A percentile compares a stretch with the other conserved stretches of the same genome.
Evolutionary conservation across 1,140 invertebrate species (phyloP).

Genomic region (Drepana arcuata): DNA sequence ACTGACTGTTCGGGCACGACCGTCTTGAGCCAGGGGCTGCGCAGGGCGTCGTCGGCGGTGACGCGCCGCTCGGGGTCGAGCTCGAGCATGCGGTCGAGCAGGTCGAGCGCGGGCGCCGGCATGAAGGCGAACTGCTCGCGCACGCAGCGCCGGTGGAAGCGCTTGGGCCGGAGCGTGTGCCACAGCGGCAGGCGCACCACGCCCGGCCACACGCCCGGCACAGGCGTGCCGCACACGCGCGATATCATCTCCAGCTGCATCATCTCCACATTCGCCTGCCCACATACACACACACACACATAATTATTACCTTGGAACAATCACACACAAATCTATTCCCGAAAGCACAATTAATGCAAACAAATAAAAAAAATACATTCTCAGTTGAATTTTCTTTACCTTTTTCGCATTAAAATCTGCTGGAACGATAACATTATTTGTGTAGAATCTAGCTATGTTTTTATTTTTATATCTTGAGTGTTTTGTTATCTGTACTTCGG

Average conservation of each 20-base stretch:
- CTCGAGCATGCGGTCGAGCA: slow-evolving; percentile 97
- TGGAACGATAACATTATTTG: no score
- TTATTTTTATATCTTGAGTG: no score
- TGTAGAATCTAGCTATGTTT: no score
- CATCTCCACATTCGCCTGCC: slow-evolving; percentile 92
- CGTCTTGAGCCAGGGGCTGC: slow-evolving; percentile 94
- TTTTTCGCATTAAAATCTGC: no score
- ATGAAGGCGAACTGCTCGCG: slow-evolving; percentile 95
- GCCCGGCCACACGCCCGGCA: slow-evolving; percentile 97
- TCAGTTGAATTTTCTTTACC: no score
- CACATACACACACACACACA: no score
- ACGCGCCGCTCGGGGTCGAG: slow-evolving; percentile 95
- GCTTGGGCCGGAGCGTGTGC: slow-evolving; percentile 93
- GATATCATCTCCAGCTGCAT: slow-evolving; percentile 96
- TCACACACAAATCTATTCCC: not conserved
- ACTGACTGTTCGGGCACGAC: slow-evolving; percentile 92
- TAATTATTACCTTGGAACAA: not conserved
- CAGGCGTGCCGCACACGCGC: slow-evolving; percentile 94
- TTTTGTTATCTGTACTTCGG: no score
- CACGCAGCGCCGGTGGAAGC: slow-evolving; percentile 88
- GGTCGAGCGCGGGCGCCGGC: slow-evolving; percentile 89
- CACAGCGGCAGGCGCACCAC: slow-evolving; percentile 96
- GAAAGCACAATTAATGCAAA: not conserved
- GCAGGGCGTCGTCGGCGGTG: slow-evolving; percentile 94
- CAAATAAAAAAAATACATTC: no score